Evolutionary conservation across 2,797 vertebrate genomes (phyloP), one percentile per base, ranked within the genome.

Genomic region (Diglossa cyanea): DNA sequence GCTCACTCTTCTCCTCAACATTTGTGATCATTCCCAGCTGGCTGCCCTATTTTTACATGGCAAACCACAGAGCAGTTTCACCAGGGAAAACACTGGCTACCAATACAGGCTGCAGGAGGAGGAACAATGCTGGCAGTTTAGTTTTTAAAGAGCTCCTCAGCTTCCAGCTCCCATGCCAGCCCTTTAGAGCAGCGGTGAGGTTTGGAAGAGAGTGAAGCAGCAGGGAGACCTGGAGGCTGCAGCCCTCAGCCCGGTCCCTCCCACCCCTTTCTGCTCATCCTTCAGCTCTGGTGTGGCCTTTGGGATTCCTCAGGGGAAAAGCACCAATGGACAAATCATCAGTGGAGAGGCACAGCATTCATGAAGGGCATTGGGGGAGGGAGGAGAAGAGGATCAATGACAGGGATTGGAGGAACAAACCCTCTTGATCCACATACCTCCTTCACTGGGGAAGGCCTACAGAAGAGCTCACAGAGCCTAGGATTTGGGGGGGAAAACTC

Each of bases 291-390:
- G 51, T 1, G 11, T 23, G 74, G 78, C 67, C 11, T 60, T 35
- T 37, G 66, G 58, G 66, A 40, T 37, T 60, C 67, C 54, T 79
- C 48, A 10, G 48, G 63, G 60, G 33, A 78, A 93, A 71, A 94
- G 95, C 92, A 93, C 88, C 88, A 63, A 26, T 5, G 65, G 68
- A 53, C 66, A 74, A 61, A 53, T 53, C 3, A 51, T 28, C 33
- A 63, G 45, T 13, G 77, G 77, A 85, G 83, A 95, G 82, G 80
- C 90, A 94, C 90, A 63, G 33, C 35, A 21, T 53, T 58, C 42
- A 83, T 4, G 31, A 51, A 45, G 31, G 45, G 35, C 72, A 31
- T 14, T n/a, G 45, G 10, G 18, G 19, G 19, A 35, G 26, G 45
- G 48, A 71, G 31, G 60, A 72, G n/a, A 66, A 82, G 30, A 26